These are phyloP conservation scores for Halichondria panicea DNA, from an alignment of 37 sponge, comb jelly and placozoan species.

Conservation along the genomic window DNA sequence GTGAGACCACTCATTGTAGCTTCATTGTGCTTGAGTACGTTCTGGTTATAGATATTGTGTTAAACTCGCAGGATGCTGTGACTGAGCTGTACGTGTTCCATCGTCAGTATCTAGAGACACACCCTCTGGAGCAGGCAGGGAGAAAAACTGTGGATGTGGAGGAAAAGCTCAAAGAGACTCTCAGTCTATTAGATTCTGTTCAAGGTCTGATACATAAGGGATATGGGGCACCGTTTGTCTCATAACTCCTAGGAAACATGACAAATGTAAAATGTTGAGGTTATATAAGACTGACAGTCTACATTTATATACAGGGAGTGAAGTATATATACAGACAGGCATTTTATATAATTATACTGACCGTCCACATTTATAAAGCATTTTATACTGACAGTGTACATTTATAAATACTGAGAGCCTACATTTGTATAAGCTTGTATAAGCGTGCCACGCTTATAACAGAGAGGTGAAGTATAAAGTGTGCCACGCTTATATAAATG, in stretches of 20 bases:
- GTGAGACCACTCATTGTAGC: not conserved
- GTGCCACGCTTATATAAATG: too few species aligned
- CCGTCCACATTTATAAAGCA: too few species aligned
- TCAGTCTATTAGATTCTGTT: conserved; percentile 22
- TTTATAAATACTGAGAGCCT: too few species aligned
- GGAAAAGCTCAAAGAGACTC: conserved; percentile 46
- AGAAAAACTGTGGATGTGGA: conserved; percentile 41
- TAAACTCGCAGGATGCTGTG: conserved; percentile 57
- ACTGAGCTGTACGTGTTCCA: conserved; percentile 49
- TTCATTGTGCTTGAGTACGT: not conserved
- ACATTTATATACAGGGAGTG: not conserved
- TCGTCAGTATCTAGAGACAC: conserved; percentile 53
- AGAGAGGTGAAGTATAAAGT: too few species aligned
- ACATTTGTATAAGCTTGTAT: too few species aligned
- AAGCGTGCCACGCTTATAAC: too few species aligned
- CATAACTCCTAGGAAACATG: too few species aligned
- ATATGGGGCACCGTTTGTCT: not conserved
- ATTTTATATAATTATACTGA: too few species aligned
- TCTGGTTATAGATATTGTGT: too few species aligned
- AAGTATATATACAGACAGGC: too few species aligned
- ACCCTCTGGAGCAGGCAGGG: conserved; percentile 45
- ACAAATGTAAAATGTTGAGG: too few species aligned
- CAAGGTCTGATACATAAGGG: conserved; percentile 34
- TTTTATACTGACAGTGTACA: too few species aligned
- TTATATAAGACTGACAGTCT: not conserved